Evolutionary conservation across 92 coral and sea anemone species (phyloP), one percentile per base, ranked within the genome.

Genomic region (Epizoanthus scotinus): DNA sequence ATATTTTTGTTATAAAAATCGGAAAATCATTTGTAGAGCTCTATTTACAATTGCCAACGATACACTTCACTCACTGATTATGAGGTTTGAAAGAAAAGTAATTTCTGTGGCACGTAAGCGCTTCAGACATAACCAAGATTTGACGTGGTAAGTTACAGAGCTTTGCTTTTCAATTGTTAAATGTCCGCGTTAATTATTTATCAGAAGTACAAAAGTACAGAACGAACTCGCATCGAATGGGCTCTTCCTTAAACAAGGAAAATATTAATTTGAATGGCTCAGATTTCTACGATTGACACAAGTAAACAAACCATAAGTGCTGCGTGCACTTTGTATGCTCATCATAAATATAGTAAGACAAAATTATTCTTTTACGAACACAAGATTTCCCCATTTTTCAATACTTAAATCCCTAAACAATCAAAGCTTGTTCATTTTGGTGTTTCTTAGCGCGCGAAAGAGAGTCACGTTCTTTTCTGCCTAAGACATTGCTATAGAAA

Each of bases 221-320:
- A 75, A 34, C 52, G 59, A 75, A 47, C 47, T 60, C 52, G 60
- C 57, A 22, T 75, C 81, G 50, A 40, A 31, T 34, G 67, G 68
- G 44, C 44, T 36, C 57, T 47, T 75, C 68, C 53, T 75, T 75
- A 75, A 75, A 75, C 81, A 75, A 59, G 81, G 38, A 59, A 29
- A 75, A 75, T 21, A 59, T 75, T 75, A 75, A 59, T 22, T 21
- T 58, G 54, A 59, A 59, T 58, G 67, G 31, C 25, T 75, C 56
- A 38, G 55, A 67, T 59, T 75, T 75, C 69, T 22, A 29, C 38
- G 68, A 20, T 40, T 75, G 81, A 75, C 63, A 60, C 40, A 75
- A 14, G 21, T 54, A 75, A 75, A 75, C 81, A 75, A 59, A 4
- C 15, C 17, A 9, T 75, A 75, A 75, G 81, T 59, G 25, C 67